Base-by-base conservation (phyloP, 2,797 vertebrate genomes). In the Micrastur ruficollis region DNA sequence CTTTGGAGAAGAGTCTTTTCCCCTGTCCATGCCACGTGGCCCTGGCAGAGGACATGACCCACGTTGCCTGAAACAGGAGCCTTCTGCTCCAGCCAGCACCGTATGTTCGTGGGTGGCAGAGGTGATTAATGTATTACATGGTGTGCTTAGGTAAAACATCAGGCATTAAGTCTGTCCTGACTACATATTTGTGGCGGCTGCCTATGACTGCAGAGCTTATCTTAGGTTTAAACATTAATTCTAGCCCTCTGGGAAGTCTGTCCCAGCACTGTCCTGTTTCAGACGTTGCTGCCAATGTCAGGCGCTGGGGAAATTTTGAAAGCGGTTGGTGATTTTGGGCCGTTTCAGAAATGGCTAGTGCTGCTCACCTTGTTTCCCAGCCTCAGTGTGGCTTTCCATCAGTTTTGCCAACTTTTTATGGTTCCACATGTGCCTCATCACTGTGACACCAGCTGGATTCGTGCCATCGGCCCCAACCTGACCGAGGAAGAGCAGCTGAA, bases 371-470 rank as follows among this genome's bases (percentile, higher is more conserved):
- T 98, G 52, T 36, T 99, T 58, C 98, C 98, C 8, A 98, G 85
- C 88, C 44, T 98, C n/a, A 83, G 98, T 1, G 22, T 75, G 4
- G 88, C 98, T 14, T 99, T 99, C 68, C 98, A 98, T 67, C 95
- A 99, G 89, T 99, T 99, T 8, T 61, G 95, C 11, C 99, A 99
- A 59, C 97, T 99, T 46, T 99, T 99, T 53, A 98, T 98, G 63
- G 98, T 98, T 3, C n/a, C 97, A 3, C 50, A 65, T 0, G 98
- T 98, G 67, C 94, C 98, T 2, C 98, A 99, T 72, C 88, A 98
- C 97, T 99, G 99, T 7, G 97, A 99, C 75, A 99, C 98, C 26
- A 81, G 97, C 97, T 99, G 99, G 99, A 99, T 99, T 86, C 91
- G 93, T 44, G 71, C 92, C 3, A 10, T 44, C 0, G 98, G 91